Evolutionary conservation across 1,140 invertebrate species (phyloP), one percentile per base, ranked within the genome.

Genomic region (Lepidurus packardi): DNA sequence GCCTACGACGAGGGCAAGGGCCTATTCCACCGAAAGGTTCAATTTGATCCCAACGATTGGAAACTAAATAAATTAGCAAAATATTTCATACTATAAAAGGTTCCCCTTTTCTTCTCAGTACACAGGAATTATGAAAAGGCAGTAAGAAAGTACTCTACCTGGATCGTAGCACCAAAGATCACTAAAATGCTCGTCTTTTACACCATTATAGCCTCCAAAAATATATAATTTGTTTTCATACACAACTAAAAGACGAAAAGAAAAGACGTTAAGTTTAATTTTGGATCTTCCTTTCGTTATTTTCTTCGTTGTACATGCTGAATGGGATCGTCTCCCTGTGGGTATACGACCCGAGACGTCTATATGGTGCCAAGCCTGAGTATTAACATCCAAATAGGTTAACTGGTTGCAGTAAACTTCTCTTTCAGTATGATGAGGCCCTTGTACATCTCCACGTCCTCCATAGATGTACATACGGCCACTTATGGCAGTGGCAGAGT

Each of bases 121-220:
- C 89, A 81, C 75, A 79, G 80, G 76, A 43, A 80, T 10, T 24
- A 78, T 87, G 78, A 21, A 73, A 79, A 79, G 43, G 24, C 7
- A 78, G 34, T 13, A 47, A 21, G n/a, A n/a, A 44, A 42, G 25
- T 21, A 16, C 47, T 81, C 81, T 84, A 88, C 87, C 84, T 82
- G 87, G 85, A 83, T 89, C 84, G 86, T 91, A 95, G 82, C 89
- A 88, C 82, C 91, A 90, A 45, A 96, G 84, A 86, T 96, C 93
- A 86, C 93, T 92, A 82, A 90, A 96, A 85, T 97, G 95, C 76
- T 87, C 85, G 80, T 91, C 89, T 45, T 86, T 82, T 21, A 90
- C 85, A 7, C 92, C 92, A 86, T 95, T 93, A 83, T 92, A 96
- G 10, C 94, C 94, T 47, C 94, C 94, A 87, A 96, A 96, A 74